Conservation (phyloP, 1,140 invertebrate species). For the Brachionus angularis region DNA sequence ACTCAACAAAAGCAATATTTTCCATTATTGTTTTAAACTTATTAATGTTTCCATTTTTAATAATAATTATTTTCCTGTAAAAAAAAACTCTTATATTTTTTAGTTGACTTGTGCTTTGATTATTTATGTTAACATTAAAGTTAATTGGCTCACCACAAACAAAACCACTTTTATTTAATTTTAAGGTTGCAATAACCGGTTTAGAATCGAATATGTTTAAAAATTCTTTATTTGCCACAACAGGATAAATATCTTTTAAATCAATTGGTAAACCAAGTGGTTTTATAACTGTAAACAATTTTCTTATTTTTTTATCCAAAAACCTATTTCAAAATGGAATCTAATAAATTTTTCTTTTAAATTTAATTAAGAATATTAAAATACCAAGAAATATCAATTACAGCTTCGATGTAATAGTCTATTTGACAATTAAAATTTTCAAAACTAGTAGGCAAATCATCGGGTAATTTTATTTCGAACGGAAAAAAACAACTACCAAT, state of each 20-base stretch:
- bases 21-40: too few relatives aligned
- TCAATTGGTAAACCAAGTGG: too few relatives aligned
- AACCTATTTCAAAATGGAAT: neutral
- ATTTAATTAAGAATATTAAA: neutral
- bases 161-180: neutral
- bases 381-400: conserved; percentile 54
- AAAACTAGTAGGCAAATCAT: conserved; percentile 59
- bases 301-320: neutral
- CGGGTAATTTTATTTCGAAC: conserved; percentile 59
- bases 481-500: conserved; percentile 58
- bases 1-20: too few relatives aligned
- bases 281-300: neutral
- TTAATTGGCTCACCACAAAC: neutral
- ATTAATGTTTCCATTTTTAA: too few relatives aligned
- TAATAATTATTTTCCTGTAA: too few relatives aligned
- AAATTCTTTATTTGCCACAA: too few relatives aligned
- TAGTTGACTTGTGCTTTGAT: neutral
- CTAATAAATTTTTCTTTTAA: neutral
- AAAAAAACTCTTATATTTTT: neutral
- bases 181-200: neutral
- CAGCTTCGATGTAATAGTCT: conserved; percentile 57
- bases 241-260: too few relatives aligned
- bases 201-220: too few relatives aligned
- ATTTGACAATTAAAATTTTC: conserved; percentile 58
- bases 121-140: neutral